These are phyloP conservation scores for Hippocampus mohnikei DNA, from an alignment of 2,113 vertebrate species.

Conservation along the genomic window DNA sequence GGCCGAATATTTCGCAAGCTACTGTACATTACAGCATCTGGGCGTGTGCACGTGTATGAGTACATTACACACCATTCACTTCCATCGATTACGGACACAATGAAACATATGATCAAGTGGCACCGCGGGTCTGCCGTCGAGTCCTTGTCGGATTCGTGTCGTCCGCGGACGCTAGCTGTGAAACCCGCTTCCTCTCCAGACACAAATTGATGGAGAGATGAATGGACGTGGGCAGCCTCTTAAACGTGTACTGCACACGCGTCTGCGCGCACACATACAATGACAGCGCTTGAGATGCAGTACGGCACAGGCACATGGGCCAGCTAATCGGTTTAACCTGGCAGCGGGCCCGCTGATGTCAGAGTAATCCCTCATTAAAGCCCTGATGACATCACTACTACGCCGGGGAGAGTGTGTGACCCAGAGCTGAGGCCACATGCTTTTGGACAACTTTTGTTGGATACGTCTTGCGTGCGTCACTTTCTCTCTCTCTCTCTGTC, in stretches of 20 bases:
- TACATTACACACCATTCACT: not conserved
- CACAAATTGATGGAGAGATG: slow-evolving; percentile 19
- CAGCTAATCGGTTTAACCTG: slow-evolving; percentile 68
- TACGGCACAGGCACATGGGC: slow-evolving; percentile 46
- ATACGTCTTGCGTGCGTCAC: not conserved
- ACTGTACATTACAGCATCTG: too few relatives aligned
- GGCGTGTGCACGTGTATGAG: too few relatives aligned
- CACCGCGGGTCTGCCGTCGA: not conserved
- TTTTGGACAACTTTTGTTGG: slow-evolving; percentile 2
- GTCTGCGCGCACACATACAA: not conserved
- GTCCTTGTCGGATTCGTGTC: slow-evolving; percentile 5
- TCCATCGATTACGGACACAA: not conserved
- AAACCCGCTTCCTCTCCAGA: not conserved
- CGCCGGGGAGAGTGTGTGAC: slow-evolving; percentile 24
- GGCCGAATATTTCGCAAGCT: too few relatives aligned
- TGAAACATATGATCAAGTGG: not conserved
- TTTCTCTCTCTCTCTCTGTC: not conserved
- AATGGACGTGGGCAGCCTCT: slow-evolving; percentile 22
- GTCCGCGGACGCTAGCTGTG: not conserved
- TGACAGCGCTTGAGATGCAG: slow-evolving; percentile 30
- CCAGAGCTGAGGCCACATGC: slow-evolving; percentile 28
- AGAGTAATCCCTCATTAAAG: slow-evolving; percentile 67
- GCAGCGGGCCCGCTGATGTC: slow-evolving; percentile 60
- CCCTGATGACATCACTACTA: slow-evolving; percentile 61
- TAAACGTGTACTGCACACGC: slow-evolving; percentile 27